These are phyloP conservation scores for Belonocnema kinseyi DNA, from an alignment of 1,140 invertebrate species.

Conservation along the genomic window DNA sequence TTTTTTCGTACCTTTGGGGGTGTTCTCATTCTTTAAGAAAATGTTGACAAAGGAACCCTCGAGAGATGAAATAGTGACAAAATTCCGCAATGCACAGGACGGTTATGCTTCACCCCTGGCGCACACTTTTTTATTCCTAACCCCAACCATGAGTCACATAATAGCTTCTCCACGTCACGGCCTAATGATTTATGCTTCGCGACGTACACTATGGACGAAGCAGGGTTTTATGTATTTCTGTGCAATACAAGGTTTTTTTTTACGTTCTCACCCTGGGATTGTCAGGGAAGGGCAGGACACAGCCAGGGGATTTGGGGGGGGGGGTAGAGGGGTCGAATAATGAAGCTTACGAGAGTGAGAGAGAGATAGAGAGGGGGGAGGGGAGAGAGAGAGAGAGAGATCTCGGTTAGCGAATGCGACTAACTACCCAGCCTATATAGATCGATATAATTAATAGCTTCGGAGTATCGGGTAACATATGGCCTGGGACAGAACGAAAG, in stretches of 20 bases:
- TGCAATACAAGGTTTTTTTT: constrained; percentile 68
- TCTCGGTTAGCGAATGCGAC: constrained; percentile 47
- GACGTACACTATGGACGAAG: constrained; percentile 27
- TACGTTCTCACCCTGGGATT: constrained; percentile 66
- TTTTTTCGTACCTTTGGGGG: neutral
- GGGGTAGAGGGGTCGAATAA: constrained; percentile 29
- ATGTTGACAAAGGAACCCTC: neutral
- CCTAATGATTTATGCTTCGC: constrained; percentile 71
- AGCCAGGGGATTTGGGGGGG: constrained; percentile 35
- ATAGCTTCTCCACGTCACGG: constrained; percentile 65
- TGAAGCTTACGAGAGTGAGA: constrained; percentile 45
- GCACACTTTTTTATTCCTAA: constrained; percentile 50
- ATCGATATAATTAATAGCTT: constrained; percentile 75
- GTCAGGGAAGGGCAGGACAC: constrained; percentile 46
- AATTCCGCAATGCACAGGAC: constrained; percentile 40
- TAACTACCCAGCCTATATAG: constrained; percentile 64
- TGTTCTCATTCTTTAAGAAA: neutral
- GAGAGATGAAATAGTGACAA: constrained; percentile 11
- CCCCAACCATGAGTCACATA: constrained; percentile 67
- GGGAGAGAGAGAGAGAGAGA: no score
- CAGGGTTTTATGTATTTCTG: constrained; percentile 72
- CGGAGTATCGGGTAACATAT: constrained; percentile 72
- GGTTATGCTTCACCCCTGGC: constrained; percentile 47
- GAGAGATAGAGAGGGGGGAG: no score
- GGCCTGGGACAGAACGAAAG: constrained; percentile 58